These are phyloP conservation scores for Petrolisthes manimaculis DNA, from an alignment of 2,888 invertebrate species.

Conservation along the genomic window DNA sequence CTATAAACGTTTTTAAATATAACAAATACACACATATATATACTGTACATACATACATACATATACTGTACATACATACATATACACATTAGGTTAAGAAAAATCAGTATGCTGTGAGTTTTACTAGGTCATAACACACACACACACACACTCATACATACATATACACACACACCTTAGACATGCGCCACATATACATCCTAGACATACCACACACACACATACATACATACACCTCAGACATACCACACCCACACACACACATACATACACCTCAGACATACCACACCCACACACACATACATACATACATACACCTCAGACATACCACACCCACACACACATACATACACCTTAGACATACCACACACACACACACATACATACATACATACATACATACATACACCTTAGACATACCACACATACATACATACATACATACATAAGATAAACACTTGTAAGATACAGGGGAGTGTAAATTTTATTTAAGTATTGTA, in stretches of 20 bases:
- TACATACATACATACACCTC: neutral
- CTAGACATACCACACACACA: neutral
- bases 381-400: slow-evolving; percentile 11
- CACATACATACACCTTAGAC: neutral
- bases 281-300: slow-evolving; percentile 2
- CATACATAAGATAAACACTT: neutral
- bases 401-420: neutral
- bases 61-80: no score
- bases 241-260: neutral
- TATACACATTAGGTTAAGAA: no score
- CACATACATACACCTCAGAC: neutral
- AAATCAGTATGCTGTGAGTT: no score
- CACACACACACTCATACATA: neutral
- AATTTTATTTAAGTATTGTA: no score
- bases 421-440: neutral
- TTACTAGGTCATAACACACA: no score
- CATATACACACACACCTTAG: neutral
- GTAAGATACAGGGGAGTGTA: no score
- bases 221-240: neutral
- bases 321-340: neutral
- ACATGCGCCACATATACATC: neutral
- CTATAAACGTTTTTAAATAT: no score
- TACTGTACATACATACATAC: no score
- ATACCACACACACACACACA: no score
- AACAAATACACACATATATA: no score